Base-by-base conservation (phyloP, 92 coral and sea anemone species). In the Umimayanthus chanpuru region DNA sequence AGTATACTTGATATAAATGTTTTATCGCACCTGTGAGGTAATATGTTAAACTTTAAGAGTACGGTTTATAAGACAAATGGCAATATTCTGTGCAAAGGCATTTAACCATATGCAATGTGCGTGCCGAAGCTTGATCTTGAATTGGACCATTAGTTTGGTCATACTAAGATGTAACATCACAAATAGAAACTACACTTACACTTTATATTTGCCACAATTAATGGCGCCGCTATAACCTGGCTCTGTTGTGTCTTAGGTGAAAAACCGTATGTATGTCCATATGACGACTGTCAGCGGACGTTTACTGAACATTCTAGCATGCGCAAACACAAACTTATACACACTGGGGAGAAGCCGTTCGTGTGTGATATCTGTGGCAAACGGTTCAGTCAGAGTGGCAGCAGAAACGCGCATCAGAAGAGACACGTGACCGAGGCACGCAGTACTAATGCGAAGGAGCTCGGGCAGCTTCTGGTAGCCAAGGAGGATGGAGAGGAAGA, bases 281-380 rank as follows among this genome's bases (percentile, higher is more conserved):
- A 83, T 64, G 98, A 91, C 21, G 93, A 90, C 49, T 95, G 98
- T 85, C 92, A 94, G 71, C 77, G 96, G 79, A 91, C 98, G 9
- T 95, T 95, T 86, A 95, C 98, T 25, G 98, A 95, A 79, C 98
- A 93, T 78, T 95, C 98, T 4, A 95, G 98, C 77, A 89, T 95
- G 78, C 96, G 98, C 56, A 95, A 95, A 80, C 98, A 95, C 94
- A 95, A 95, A 72, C 85, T 95, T 4, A 89, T 93, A 15, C 98
- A 95, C 50, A 95, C 98, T 85, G 98, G 98, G 4, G 98, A 95
- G 78, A 95, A 95, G 86, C 98, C 98, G 4, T 93, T 92, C 30
- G 58, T 80, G 30, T 95, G 98, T 86, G 94, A 88, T 56, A 86
- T 93, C 66, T 95, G 98, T 55, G 98, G 98, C 44, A 95, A 95